Evolutionary conservation across 1,140 invertebrate genomes (phyloP).

Genomic region (Drosophila chauvacae): DNA sequence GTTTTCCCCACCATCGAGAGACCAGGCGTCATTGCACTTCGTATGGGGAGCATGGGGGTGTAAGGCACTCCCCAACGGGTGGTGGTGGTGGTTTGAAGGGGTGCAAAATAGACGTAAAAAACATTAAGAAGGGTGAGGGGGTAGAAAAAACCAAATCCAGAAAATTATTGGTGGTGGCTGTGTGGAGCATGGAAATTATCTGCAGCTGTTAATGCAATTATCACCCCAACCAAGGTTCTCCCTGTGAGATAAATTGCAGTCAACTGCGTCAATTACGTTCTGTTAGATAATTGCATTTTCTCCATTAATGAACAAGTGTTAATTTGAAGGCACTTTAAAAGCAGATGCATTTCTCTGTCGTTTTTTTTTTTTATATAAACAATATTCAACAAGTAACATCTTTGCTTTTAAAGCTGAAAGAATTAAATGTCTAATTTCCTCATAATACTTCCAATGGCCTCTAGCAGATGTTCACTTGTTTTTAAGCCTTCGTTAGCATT

Average conservation of each 20-base stretch:
- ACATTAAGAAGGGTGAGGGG: conserved; percentile 56
- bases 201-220: conserved; percentile 42
- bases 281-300: conserved; percentile 29
- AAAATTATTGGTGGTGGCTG: conserved; percentile 48
- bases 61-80: conserved; percentile 3
- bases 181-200: conserved; percentile 45
- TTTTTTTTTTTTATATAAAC: background rate
- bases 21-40: conserved; percentile 59
- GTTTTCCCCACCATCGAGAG: conserved; percentile 13
- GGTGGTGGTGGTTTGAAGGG: conserved; percentile 14
- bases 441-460: background rate
- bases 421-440: background rate
- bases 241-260: conserved; percentile 20
- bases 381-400: too few species aligned
- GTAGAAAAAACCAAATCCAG: conserved; percentile 53
- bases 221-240: conserved; percentile 4
- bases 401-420: background rate
- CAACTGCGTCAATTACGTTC: conserved; percentile 36
- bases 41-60: conserved; percentile 6
- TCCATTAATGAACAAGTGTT: conserved; percentile 2
- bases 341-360: background rate
- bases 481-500: background rate
- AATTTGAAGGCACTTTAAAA: conserved; percentile 2
- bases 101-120: conserved; percentile 10
- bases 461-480: background rate